Percentiles rank a stretch among this genome's conserved stretches.
phyloP scores from a whole-genome alignment of 2,113 vertebrate genomes.

The Chionomys nivalis region DNA sequence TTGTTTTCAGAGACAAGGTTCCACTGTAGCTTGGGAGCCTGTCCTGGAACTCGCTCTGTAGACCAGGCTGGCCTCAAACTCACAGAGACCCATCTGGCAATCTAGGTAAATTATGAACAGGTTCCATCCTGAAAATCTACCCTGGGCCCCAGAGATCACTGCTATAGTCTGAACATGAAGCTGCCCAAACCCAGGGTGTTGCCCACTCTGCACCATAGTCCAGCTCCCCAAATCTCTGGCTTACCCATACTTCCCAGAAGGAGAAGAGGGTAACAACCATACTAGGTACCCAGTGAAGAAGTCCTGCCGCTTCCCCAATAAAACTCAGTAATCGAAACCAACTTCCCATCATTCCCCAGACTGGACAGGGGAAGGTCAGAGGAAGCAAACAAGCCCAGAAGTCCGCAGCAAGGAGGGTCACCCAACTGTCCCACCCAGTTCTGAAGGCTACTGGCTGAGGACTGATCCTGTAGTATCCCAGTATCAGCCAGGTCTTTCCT shows the following conservation, averaged over 20 bases:
- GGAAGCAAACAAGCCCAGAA: not conserved
- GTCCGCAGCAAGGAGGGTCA: not conserved
- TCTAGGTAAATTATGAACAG: not conserved
- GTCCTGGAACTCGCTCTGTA: too few relatives aligned
- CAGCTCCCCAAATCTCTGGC: not conserved
- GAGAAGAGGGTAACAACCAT: not conserved
- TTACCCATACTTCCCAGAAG: not conserved
- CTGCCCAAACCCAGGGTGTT: not conserved
- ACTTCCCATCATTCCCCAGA: slow-evolving; percentile 24
- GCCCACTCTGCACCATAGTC: rapidly evolving
- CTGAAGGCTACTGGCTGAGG: not conserved
- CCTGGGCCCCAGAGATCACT: not conserved
- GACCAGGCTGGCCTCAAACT: too few relatives aligned
- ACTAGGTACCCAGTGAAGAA: not conserved
- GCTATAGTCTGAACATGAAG: not conserved
- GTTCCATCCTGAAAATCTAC: not conserved
- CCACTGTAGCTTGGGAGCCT: too few relatives aligned
- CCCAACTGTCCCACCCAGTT: not conserved
- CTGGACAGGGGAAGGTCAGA: not conserved
- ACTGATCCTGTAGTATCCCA: rapidly evolving
- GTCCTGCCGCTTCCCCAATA: not conserved
- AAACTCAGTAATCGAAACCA: not conserved
- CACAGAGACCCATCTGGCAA: too few relatives aligned
- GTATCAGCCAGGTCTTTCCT: not conserved
- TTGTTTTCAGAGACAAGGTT: too few relatives aligned